Conservation (phyloP, 1,140 invertebrate species). For the Drosophila elegans region DNA sequence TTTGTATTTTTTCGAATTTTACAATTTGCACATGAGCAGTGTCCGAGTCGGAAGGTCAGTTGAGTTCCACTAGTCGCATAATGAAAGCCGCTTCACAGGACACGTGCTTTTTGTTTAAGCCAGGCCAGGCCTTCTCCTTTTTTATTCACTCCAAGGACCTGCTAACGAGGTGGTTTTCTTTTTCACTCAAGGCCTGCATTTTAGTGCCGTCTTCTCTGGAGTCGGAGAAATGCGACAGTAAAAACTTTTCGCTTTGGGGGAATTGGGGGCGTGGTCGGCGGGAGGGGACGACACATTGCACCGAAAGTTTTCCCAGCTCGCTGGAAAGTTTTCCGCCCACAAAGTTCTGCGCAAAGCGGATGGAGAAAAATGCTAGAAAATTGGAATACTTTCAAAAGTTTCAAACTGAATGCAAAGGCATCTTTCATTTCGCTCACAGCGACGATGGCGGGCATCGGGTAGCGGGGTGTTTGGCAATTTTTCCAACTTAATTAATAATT, state of each 20-base stretch:
- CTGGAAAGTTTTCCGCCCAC: slow-evolving; percentile 48
- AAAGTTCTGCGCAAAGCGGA: slow-evolving; percentile 55
- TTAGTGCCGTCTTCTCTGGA: slow-evolving; percentile 50
- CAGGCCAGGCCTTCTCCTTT: slow-evolving; percentile 24
- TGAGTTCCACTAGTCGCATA: slow-evolving; percentile 24
- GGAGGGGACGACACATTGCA: slow-evolving; percentile 67
- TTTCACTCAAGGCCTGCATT: slow-evolving; percentile 46
- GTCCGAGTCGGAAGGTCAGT: slow-evolving; percentile 65
- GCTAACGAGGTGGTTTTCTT: slow-evolving; percentile 43
- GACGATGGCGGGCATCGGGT: neutral
- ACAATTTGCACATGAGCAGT: slow-evolving; percentile 59
- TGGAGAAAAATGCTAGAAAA: slow-evolving; percentile 65
- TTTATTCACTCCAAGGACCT: slow-evolving; percentile 41
- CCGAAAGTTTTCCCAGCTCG: slow-evolving; percentile 57
- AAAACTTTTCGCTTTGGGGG: slow-evolving; percentile 57
- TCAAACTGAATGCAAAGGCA: slow-evolving; percentile 42
- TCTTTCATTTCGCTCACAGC: slow-evolving; percentile 12
- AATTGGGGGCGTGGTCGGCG: slow-evolving; percentile 35
- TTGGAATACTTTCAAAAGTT: slow-evolving; percentile 79
- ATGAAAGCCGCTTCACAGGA: slow-evolving; percentile 40
- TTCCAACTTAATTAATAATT: slow-evolving; percentile 79
- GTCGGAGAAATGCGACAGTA: slow-evolving; percentile 77
- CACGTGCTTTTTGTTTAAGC: slow-evolving; percentile 75
- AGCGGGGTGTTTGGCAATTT: slow-evolving; percentile 40
- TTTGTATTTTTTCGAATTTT: slow-evolving; percentile 22